Percentiles rank a stretch among this genome's conserved stretches.
Evolutionary conservation across 2,888 invertebrate genomes (phyloP).

Genomic region (Lypha dubia): DNA sequence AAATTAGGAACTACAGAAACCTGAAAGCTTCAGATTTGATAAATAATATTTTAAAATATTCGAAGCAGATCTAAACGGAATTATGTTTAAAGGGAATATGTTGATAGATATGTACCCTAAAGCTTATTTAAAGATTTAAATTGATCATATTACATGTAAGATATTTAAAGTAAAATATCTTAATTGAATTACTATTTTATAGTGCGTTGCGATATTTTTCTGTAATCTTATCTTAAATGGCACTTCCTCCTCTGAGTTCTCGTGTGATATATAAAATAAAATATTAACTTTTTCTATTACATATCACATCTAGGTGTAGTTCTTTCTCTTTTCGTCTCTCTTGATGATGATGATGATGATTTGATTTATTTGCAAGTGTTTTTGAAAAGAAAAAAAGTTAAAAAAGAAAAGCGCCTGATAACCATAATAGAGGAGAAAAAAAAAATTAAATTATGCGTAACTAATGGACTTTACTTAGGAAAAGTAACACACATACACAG

Average conservation of each 20-base stretch:
- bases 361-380: constrained; percentile 64
- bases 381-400: background rate
- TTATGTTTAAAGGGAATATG: no score
- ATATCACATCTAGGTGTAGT: constrained; percentile 20
- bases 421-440: constrained; percentile 11
- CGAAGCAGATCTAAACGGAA: no score
- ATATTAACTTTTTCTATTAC: constrained; percentile 46
- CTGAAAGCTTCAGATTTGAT: no score
- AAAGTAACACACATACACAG: constrained; percentile 8
- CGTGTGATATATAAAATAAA: background rate
- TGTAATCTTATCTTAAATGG: background rate
- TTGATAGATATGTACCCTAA: background rate
- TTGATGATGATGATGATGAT: constrained; percentile 53
- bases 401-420: constrained; percentile 8
- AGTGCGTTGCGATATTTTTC: background rate
- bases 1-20: no score
- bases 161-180: background rate
- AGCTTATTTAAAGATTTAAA: background rate
- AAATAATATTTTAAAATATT: no score
- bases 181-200: background rate
- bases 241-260: background rate
- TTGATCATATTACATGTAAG: background rate
- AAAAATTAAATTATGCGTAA: constrained; percentile 67
- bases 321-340: constrained; percentile 1
- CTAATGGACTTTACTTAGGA: constrained; percentile 63